Base-by-base conservation (phyloP, 2,888 invertebrate species). In the Pandemis heparana region DNA sequence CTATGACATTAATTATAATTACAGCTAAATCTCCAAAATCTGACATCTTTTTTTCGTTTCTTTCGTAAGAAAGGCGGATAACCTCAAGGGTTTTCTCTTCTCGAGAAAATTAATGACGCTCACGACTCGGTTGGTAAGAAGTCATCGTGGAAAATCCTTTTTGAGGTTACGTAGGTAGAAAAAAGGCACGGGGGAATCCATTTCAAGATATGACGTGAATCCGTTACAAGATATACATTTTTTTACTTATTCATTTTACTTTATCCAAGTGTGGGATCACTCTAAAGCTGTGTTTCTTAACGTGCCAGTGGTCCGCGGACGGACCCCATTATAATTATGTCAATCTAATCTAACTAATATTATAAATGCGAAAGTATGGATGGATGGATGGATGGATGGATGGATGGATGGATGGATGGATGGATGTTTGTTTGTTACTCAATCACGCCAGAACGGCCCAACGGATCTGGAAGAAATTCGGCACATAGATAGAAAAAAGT, bases 51-150 rank as follows among this genome's bases (percentile, higher is more conserved):
- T 72, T 67, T 62, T 43, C 67, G 18, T 53, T 61, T 46, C n/a
- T 53, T 61, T 46, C 23, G 48, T 18, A 38, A 46, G 32, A n/a
- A n/a, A 18, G 39, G 38, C 18, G 39, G 56, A 32, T 46, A 56
- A 38, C 39, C 67, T 67, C 61, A 48, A 63, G 56, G 62, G 62
- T 46, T 32, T 18, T 71, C n/a, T 38, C 23, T 72, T 62, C 43
- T 18, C 60, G 59, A 39, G 18, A 62, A 46, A 62, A 62, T 66
- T 66, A 67, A 67, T 66, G 41, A 66, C 56, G 38, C 38, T 59
- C 46, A 32, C 32, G 59, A 46, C 18, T 14, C 16, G 5, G 32
- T 41, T 16, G 32, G 39, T 38, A 70, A 46, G 48, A 71, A 64
- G 60, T 18, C 48, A 56, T 38, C 23, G 32, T 5, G 16, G n/a